Conservation (phyloP, 2,113 vertebrate genomes). For the Eulacestoma nigropectus region DNA sequence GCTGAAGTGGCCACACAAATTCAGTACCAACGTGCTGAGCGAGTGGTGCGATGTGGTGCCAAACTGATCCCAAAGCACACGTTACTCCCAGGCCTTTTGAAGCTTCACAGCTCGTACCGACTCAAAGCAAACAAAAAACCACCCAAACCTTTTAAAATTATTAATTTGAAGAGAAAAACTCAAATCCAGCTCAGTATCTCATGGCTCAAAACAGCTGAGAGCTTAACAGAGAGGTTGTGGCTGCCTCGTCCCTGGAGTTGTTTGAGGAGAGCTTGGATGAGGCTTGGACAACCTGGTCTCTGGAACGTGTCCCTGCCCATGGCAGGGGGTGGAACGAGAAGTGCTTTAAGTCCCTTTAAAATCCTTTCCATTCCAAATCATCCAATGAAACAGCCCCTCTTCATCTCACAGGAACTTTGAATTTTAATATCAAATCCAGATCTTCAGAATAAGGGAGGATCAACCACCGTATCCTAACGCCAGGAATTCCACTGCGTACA, state of each 20-base stretch:
- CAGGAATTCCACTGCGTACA: background rate
- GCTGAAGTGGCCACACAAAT: background rate
- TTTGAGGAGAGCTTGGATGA: background rate
- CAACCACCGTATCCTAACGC: accelerated
- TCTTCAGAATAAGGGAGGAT: background rate
- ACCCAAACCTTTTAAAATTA: background rate
- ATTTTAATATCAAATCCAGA: background rate
- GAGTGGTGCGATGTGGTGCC: background rate
- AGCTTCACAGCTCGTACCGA: background rate
- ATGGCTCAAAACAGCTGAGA: background rate
- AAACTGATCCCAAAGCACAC: background rate
- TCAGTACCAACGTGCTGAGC: background rate
- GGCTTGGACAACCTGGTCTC: background rate
- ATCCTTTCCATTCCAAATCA: background rate
- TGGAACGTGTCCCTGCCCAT: background rate
- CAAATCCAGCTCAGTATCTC: background rate
- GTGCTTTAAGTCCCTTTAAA: background rate
- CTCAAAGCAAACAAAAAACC: background rate
- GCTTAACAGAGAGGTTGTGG: background rate
- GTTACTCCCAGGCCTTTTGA: background rate
- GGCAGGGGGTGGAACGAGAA: background rate
- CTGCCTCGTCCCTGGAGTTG: background rate
- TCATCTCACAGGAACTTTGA: background rate
- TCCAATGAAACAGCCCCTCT: background rate
- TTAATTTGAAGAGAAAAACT: background rate